Evolutionary conservation across 2,797 vertebrate genomes (phyloP).

Genomic region (Geotrypetes seraphini): DNA sequence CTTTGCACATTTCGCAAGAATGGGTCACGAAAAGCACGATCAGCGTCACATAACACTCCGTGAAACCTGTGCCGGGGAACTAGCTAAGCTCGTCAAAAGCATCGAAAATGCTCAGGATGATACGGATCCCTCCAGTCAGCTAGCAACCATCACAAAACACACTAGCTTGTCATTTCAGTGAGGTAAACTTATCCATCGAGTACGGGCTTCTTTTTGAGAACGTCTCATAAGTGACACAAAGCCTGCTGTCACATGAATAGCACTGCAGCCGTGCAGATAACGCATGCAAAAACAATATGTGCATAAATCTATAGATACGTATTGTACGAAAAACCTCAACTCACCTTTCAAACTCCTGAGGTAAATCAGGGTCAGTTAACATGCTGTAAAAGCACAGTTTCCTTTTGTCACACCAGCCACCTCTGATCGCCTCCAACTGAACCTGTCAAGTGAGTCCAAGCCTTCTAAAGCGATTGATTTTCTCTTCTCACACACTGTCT

Average conservation of each 20-base stretch:
- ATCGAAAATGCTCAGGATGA: slow-evolving; percentile 19
- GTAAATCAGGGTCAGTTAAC: slow-evolving; percentile 96
- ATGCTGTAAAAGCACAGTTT: slow-evolving; percentile 84
- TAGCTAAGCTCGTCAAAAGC: too few relatives aligned
- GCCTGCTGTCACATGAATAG: slow-evolving; percentile 21
- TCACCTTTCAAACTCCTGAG: slow-evolving; percentile 97
- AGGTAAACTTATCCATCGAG: slow-evolving; percentile 3
- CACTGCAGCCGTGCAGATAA: too few relatives aligned
- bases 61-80: too few relatives aligned
- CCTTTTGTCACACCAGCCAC: slow-evolving; percentile 81
- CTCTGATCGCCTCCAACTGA: slow-evolving; percentile 73
- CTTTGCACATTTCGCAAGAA: too few relatives aligned
- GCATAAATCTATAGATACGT: too few relatives aligned
- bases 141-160: slow-evolving; percentile 7
- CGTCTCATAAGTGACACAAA: slow-evolving; percentile 22
- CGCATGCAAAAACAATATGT: too few relatives aligned
- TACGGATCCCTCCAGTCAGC: slow-evolving; percentile 22
- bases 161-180: not conserved
- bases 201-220: slow-evolving; percentile 8
- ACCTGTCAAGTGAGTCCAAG: slow-evolving; percentile 87
- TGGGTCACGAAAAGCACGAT: too few relatives aligned
- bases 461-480: slow-evolving; percentile 72
- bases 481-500: slow-evolving; percentile 45
- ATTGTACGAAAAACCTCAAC: too few relatives aligned
- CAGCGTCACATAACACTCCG: too few relatives aligned